Base-by-base conservation (phyloP, 1,140 invertebrate species). In the Zaprionus ornatus region DNA sequence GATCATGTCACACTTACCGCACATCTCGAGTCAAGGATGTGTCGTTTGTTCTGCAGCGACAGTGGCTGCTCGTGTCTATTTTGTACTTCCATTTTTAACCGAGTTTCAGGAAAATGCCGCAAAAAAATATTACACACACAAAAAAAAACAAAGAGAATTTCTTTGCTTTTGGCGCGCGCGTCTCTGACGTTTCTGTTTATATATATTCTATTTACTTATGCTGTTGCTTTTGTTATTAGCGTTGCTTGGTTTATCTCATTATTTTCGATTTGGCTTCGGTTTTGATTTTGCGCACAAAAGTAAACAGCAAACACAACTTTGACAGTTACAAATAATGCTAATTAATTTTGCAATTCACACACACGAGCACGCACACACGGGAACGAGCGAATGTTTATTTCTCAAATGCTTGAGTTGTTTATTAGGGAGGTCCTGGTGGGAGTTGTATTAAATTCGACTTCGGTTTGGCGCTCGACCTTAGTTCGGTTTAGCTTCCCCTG, bases 11-110 rank as follows among this genome's bases (percentile, higher is more conserved):
- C 66, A 91, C 90, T 91, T 90, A 91, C 90, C 90, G 82, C 83
- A 76, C 86, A 91, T 80, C 90, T 68, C 60, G 83, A 76, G 37
- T 91, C 90, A 62, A 85, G 79, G 75, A 88, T 88, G 42, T 69
- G 71, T 37, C 74, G 67, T 12, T 77, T 76, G 77, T 69, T 82
- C 37, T 83, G 73, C 45, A 90, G 48, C 9, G 29, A 9, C 62
- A 71, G 60, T 35, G 77, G 70, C 68, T 85, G 85, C 50, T 91
- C 84, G 25, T 65, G 81, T 60, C 82, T 77, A 35, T 91, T 91
- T 74, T 91, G 76, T 23, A 91, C 75, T 72, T 91, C 88, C 88
- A 91, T 91, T 69, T 68, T 67, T 50, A 35, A 17, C n/a, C 40
- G 64, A 54, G 21, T 48, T 35, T 67, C 15, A 61, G 65, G 50